Base-by-base conservation (phyloP, 2,888 invertebrate genomes). In the Zeuzera pyrina region DNA sequence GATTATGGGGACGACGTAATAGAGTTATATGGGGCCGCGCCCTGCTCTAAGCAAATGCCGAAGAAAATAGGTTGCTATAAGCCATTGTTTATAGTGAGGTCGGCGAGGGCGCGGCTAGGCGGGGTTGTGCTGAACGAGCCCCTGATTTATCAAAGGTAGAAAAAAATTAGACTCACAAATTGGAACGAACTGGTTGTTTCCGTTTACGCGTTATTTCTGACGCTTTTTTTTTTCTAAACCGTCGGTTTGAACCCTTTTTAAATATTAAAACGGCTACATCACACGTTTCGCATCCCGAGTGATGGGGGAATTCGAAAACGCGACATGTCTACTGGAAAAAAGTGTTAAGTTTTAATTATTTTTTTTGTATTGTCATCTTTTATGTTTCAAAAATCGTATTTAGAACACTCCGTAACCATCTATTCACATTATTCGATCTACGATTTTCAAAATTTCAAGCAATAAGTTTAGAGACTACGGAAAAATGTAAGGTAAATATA, bases 101-200 rank as follows among this genome's bases (percentile, higher is more conserved):
- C 45, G 47, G 66, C 76, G 73, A 45, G 76, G 59, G 76, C 60
- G 47, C 37, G 53, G 66, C 47, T 36, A 53, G 66, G 68, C 48
- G 62, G 59, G 61, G 64, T 55, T 57, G 51, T 42, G 47, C 49
- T 49, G 40, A 33, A 15, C 15, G 15, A 25, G 12, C 3, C 15
- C 14, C 67, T 70, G 78, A 77, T 79, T 77, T 77, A 72, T 67
- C 61, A 62, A 53, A 50, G 49, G 50, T 55, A 46, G 51, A 49
- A 52, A 57, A 63, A 59, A 57, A 60, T 54, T 57, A 53, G 52
- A 49, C 54, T 57, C 55, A 48, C 62, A 63, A 65, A 68, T 65
- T 64, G 64, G 61, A 41, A 8, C 19, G 15, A 12, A 7, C 7
- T 16, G 16, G 8, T 16, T 15, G 10, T 26, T 25, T 12, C 21